Percentiles rank a stretch among this genome's conserved stretches.
Evolutionary conservation across 2,113 vertebrate genomes (phyloP).

Genomic region (Sus scrofa): DNA sequence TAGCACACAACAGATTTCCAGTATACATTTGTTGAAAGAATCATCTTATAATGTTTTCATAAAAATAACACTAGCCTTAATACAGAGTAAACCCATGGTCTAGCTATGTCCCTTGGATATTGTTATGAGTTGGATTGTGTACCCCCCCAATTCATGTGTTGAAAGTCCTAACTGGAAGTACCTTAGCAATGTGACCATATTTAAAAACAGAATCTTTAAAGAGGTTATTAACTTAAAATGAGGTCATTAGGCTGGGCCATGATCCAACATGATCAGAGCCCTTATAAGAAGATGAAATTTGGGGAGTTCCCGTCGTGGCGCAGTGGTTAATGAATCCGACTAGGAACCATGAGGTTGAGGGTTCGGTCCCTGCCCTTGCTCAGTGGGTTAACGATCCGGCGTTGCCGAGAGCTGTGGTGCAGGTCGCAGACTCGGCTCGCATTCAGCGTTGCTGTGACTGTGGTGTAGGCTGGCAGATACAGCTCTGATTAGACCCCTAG

Average conservation of each 20-base stretch:
- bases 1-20: not conserved
- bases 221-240: constrained; percentile 7
- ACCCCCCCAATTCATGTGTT: not conserved
- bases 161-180: not conserved
- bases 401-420: too few species aligned
- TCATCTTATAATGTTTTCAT: not conserved
- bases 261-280: not conserved
- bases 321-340: too few species aligned
- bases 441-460: too few species aligned
- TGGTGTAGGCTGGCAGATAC: too few species aligned
- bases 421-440: too few species aligned
- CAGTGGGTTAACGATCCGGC: too few species aligned
- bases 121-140: not conserved
- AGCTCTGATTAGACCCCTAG: too few species aligned
- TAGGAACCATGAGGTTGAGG: too few species aligned
- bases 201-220: not conserved
- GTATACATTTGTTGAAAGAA: not conserved
- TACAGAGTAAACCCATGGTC: not conserved
- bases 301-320: too few species aligned
- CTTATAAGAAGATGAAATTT: too few species aligned
- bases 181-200: not conserved
- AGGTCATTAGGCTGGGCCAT: not conserved
- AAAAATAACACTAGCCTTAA: not conserved
- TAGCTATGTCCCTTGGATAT: not conserved
- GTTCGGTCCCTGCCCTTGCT: too few species aligned